phyloP scores from a whole-genome alignment of 2,888 invertebrate species.

The Cheilosia pagana region DNA sequence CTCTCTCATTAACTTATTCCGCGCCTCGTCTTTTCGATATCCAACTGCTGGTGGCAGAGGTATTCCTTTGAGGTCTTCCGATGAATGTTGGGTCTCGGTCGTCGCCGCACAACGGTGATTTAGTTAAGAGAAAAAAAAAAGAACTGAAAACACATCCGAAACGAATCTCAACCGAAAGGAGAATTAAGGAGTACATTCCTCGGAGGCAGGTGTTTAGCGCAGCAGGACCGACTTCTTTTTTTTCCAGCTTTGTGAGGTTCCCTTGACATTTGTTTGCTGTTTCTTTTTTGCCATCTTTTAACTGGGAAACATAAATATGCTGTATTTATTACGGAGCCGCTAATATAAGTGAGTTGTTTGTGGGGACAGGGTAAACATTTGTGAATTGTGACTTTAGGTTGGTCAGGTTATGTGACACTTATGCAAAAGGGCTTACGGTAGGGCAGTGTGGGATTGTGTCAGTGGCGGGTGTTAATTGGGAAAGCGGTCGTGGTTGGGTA shows the following conservation, averaged over 20 bases:
- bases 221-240: conserved; percentile 30
- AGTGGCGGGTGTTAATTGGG: neutral
- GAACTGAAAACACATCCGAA: conserved; percentile 30
- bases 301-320: conserved; percentile 61
- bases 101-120: conserved; percentile 61
- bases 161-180: conserved; percentile 41
- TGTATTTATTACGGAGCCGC: conserved; percentile 62
- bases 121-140: conserved; percentile 3
- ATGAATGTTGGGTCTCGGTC: conserved; percentile 43
- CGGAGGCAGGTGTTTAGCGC: conserved; percentile 67
- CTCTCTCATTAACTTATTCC: conserved; percentile 56
- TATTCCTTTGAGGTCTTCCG: conserved; percentile 71
- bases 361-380: conserved; percentile 56
- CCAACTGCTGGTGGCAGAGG: neutral
- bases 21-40: neutral
- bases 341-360: conserved; percentile 29
- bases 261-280: conserved; percentile 40
- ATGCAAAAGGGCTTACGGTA: conserved; percentile 1
- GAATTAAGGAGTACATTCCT: conserved; percentile 61
- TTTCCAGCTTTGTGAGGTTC: neutral
- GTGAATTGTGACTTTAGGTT: conserved; percentile 45
- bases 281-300: conserved; percentile 16
- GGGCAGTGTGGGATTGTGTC: conserved; percentile 3
- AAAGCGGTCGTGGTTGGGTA: neutral
- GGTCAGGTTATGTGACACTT: conserved; percentile 37